A percentile compares a stretch with the other conserved stretches of the same genome.
Evolutionary conservation across 1,140 invertebrate species (phyloP).

Genomic region (Musca domestica): DNA sequence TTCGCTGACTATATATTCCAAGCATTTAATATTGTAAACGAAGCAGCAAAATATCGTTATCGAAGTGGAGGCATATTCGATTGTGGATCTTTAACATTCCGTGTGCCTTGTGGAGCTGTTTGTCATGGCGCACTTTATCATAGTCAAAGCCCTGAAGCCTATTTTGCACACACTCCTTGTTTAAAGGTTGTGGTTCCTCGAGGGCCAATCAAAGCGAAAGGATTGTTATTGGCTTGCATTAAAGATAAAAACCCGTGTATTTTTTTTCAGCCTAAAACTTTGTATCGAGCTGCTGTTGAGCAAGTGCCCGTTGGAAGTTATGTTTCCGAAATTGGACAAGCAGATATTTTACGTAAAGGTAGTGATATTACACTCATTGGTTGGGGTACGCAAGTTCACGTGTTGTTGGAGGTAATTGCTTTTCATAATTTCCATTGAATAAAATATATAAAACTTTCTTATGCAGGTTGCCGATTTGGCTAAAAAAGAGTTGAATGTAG

Average conservation of each 20-base stretch:
- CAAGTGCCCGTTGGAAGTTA: slow-evolving; percentile 87
- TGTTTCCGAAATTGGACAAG: slow-evolving; percentile 82
- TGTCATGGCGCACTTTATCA: slow-evolving; percentile 96
- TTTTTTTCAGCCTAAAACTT: slow-evolving; percentile 95
- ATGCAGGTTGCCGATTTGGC: slow-evolving; percentile 77
- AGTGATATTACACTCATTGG: slow-evolving; percentile 87
- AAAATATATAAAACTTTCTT: not conserved
- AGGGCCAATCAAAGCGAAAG: slow-evolving; percentile 94
- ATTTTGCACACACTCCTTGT: slow-evolving; percentile 96
- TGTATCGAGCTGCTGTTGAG: slow-evolving; percentile 94
- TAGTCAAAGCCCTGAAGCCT: slow-evolving; percentile 97
- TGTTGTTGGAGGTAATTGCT: slow-evolving; percentile 69
- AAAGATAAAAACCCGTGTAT: slow-evolving; percentile 91
- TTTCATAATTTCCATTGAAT: not conserved
- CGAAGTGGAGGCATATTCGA: slow-evolving; percentile 87
- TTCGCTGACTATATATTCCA: slow-evolving; percentile 99
- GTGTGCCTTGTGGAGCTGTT: slow-evolving; percentile 83
- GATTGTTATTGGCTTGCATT: slow-evolving; percentile 89
- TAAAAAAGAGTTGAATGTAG: slow-evolving; percentile 72
- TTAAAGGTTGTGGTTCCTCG: slow-evolving; percentile 88
- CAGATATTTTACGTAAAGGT: slow-evolving; percentile 87
- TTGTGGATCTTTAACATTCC: slow-evolving; percentile 88
- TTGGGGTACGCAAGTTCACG: slow-evolving; percentile 97
- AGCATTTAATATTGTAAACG: slow-evolving; percentile 91
- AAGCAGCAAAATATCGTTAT: slow-evolving; percentile 94